Base-by-base conservation (phyloP, 2,888 invertebrate genomes). In the Teleiodes luculella region DNA sequence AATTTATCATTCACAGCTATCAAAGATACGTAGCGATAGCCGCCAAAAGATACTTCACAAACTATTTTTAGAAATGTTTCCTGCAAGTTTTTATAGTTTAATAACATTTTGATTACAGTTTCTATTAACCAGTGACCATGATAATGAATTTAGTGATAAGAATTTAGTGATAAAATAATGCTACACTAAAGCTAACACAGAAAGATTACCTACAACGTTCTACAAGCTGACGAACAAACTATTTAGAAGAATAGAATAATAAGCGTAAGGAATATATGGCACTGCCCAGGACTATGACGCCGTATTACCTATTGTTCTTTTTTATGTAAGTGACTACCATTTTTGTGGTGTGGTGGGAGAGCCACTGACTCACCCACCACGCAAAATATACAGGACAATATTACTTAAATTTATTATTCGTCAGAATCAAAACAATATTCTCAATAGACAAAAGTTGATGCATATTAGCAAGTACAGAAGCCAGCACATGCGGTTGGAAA, bases 1-100 rank as follows among this genome's bases (percentile, higher is more conserved):
- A 59, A 56, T 66, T 76, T 86, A 84, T 85, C 86, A 66, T 65
- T 62, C 6, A 62, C 53, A 63, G 60, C 62, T 78, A 76, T 78
- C 74, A 65, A 64, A 60, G 70, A 72, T 74, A 74, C 18, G 62
- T 59, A 70, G 73, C n/a, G 67, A 74, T 78, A 78, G 18, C 47
- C 13, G 20, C n/a, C 24, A 43, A 28, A 33, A 5, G 3, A 13
- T 28, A 13, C 13, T 24, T 28, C 28, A 20, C 20, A 13, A 43
- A 14, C 28, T 43, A 46, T 30, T 46, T 46, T 31, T 46, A 46
- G 46, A 31, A 46, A 10, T 5, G 11, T 46, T 46, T 18, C 31
- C 20, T 20, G 14, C 13, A 28, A 11, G 20, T 28, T 43, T 43
- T 20, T 43, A 13, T n/a, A 28, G 24, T 13, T 24, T 13, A 13